phyloP scores from a whole-genome alignment of 1,140 invertebrate genomes.

The Teleogryllus occipitalis region DNA sequence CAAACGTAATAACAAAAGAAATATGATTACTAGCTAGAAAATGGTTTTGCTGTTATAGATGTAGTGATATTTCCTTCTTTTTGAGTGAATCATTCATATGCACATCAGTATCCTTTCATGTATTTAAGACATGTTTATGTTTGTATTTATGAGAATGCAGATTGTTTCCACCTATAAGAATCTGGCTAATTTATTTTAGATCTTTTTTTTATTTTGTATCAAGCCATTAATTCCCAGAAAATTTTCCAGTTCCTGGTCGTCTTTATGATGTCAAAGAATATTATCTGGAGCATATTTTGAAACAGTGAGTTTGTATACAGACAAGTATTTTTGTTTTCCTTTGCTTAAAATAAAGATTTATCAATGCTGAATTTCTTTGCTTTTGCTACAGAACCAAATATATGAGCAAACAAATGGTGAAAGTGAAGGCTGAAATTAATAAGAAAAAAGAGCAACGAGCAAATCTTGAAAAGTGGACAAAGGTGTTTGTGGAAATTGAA shows the following conservation, averaged over 20 bases:
- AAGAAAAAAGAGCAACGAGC: constrained; percentile 42
- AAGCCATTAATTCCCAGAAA: background rate
- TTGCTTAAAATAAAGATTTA: background rate
- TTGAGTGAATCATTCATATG: no score
- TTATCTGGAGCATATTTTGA: constrained; percentile 77
- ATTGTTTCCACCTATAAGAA: no score
- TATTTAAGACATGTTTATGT: no score
- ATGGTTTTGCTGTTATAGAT: no score
- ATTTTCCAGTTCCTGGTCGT: constrained; percentile 57
- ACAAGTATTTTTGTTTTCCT: background rate
- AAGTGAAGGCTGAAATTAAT: constrained; percentile 37
- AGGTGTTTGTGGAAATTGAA: constrained; percentile 26
- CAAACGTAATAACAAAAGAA: no score
- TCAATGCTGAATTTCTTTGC: background rate
- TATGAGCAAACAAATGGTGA: constrained; percentile 54
- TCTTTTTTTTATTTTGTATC: background rate
- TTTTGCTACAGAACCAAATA: constrained; percentile 49
- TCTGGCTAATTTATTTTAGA: background rate
- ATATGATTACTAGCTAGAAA: no score
- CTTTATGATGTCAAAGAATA: constrained; percentile 67
- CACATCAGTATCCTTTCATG: no score
- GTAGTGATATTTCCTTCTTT: no score
- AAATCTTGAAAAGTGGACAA: constrained; percentile 42
- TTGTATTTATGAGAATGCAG: no score
- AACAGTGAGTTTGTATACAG: constrained; percentile 29